Percentiles rank a stretch among this genome's conserved stretches.
Evolutionary conservation across 2,797 vertebrate species (phyloP).

Genomic region (Capromys pilorides): DNA sequence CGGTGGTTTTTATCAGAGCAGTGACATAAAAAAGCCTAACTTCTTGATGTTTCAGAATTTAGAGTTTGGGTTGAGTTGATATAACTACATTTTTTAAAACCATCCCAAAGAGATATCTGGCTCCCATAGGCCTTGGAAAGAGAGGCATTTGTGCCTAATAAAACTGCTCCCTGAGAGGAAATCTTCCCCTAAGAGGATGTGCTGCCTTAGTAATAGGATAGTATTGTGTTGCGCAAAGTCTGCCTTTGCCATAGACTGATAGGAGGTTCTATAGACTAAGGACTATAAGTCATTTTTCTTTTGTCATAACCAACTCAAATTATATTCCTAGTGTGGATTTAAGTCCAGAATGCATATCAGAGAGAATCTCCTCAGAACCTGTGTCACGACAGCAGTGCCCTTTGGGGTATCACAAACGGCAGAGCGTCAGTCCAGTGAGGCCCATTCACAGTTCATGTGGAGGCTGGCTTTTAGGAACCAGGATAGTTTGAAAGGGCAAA

Average conservation of each 20-base stretch:
- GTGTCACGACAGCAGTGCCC: not conserved
- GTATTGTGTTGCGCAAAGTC: not conserved
- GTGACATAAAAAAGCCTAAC: not conserved
- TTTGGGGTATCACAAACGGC: not conserved
- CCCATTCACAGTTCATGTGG: not conserved
- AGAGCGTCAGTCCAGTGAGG: not conserved
- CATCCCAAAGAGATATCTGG: slow-evolving; percentile 20
- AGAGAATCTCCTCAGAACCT: not conserved
- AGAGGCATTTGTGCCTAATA: not conserved
- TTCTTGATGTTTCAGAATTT: slow-evolving; percentile 63
- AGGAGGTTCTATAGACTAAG: not conserved
- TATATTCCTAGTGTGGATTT: not conserved
- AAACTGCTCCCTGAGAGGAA: not conserved
- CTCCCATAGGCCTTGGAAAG: not conserved
- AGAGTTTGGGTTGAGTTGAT: slow-evolving; percentile 42
- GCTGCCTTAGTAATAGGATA: not conserved
- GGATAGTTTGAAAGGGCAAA: slow-evolving; percentile 36
- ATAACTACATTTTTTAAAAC: not conserved
- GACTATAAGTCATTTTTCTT: slow-evolving; percentile 13
- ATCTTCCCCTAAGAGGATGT: not conserved
- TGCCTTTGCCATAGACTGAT: not conserved
- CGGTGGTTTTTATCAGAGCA: slow-evolving; percentile 47
- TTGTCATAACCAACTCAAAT: not conserved
- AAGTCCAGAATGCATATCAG: not conserved
- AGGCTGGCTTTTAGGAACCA: not conserved